Conservation (phyloP, 2,113 vertebrate genomes). For the Myxocyprinus asiaticus region DNA sequence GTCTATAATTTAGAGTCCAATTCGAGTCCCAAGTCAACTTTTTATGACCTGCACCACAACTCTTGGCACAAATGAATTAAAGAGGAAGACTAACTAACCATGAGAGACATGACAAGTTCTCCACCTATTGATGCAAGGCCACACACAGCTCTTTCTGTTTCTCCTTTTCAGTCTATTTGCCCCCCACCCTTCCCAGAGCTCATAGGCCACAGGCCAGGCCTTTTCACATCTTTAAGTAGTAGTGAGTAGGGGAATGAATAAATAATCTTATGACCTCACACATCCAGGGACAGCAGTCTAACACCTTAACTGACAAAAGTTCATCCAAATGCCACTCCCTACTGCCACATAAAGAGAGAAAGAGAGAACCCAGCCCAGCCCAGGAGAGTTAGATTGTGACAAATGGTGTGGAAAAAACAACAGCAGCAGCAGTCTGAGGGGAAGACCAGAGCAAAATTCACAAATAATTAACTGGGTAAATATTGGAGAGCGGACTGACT, state of each 20-base stretch:
- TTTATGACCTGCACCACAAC: background rate
- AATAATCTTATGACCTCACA: conserved; percentile 73
- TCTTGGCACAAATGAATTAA: background rate
- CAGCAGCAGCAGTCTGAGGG: conserved; percentile 75
- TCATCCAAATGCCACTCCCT: conserved; percentile 69
- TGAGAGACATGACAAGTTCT: background rate
- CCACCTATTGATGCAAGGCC: conserved; percentile 5
- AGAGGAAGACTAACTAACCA: conserved; percentile 1
- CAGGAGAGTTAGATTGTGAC: conserved; percentile 75
- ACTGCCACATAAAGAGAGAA: conserved; percentile 34
- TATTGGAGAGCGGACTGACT: conserved; percentile 78
- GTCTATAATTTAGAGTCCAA: no score
- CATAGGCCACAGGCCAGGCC: conserved; percentile 51
- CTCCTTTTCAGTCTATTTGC: conserved; percentile 22
- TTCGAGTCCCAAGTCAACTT: no score
- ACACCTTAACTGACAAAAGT: conserved; percentile 67
- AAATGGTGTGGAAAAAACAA: conserved; percentile 78
- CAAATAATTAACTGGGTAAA: conserved; percentile 84
- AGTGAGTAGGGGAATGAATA: conserved; percentile 64
- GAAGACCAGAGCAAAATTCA: conserved; percentile 79
- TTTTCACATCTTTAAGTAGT: conserved; percentile 64
- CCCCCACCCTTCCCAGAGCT: conserved; percentile 33
- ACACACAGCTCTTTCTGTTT: conserved; percentile 10
- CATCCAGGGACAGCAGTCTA: conserved; percentile 65
- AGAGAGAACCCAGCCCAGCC: conserved; percentile 34